phyloP scores from a whole-genome alignment of 2,888 invertebrate species.

The Papilio protenor region DNA sequence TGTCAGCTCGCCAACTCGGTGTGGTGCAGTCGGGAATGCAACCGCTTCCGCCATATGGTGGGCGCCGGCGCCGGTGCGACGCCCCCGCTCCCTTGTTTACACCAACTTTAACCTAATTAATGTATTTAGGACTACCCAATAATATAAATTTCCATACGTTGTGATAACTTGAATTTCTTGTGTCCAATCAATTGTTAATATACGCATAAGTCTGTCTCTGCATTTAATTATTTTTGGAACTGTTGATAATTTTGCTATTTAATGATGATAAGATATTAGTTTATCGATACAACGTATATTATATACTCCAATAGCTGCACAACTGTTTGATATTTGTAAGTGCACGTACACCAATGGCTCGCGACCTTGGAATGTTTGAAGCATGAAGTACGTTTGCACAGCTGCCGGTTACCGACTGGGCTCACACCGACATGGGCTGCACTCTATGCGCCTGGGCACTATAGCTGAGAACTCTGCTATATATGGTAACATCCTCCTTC shows the following conservation, averaged over 20 bases:
- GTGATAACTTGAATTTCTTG: neutral
- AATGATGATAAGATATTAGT: no score
- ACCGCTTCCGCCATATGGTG: slow-evolving; percentile 75
- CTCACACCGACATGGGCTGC: slow-evolving; percentile 13
- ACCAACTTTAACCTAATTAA: slow-evolving; percentile 50
- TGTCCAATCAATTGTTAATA: neutral
- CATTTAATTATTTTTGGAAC: neutral
- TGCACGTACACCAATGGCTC: slow-evolving; percentile 28
- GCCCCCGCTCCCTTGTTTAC: slow-evolving; percentile 60
- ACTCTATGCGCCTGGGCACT: neutral
- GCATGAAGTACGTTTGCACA: slow-evolving; percentile 39
- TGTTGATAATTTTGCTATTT: no score
- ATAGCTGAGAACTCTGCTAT: slow-evolving; percentile 23
- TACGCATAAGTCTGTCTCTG: neutral
- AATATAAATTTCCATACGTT: slow-evolving; percentile 51
- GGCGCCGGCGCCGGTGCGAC: slow-evolving; percentile 58
- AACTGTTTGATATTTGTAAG: slow-evolving; percentile 21
- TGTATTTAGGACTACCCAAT: slow-evolving; percentile 9
- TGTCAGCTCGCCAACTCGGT: neutral
- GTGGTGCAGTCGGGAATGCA: slow-evolving; percentile 53
- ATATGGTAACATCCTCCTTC: slow-evolving; percentile 37
- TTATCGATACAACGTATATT: neutral
- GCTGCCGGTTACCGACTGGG: slow-evolving; percentile 9
- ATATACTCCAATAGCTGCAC: neutral
- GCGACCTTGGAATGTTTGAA: slow-evolving; percentile 41